Evolutionary conservation across 2,888 invertebrate genomes (phyloP).

Genomic region (Linnaemya tessellans): DNA sequence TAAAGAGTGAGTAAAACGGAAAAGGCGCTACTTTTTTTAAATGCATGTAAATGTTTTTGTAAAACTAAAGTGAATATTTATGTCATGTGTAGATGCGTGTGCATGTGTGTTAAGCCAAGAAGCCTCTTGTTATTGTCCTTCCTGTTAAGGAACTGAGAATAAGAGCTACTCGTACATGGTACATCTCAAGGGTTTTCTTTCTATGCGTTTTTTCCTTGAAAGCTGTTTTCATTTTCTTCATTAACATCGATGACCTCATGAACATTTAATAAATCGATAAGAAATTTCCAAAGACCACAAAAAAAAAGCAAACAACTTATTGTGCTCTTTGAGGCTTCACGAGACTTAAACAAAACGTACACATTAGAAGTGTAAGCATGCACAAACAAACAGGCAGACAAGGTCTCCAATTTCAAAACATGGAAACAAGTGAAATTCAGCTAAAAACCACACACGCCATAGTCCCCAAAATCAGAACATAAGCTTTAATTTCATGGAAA

Average conservation of each 20-base stretch:
- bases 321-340: constrained; percentile 12
- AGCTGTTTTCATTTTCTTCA: constrained; percentile 25
- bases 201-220: constrained; percentile 23
- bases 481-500: not conserved
- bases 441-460: not conserved
- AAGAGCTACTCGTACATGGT: not conserved
- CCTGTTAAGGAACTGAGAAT: constrained; percentile 15
- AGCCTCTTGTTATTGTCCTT: constrained; percentile 39
- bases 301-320: constrained; percentile 7
- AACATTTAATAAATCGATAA: constrained; percentile 66
- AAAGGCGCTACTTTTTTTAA: constrained; percentile 46
- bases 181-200: not conserved
- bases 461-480: constrained; percentile 9
- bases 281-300: constrained; percentile 31
- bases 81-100: constrained; percentile 5
- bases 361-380: not conserved
- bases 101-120: not conserved
- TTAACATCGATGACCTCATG: constrained; percentile 65
- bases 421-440: constrained; percentile 4
- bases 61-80: constrained; percentile 6
- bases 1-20: constrained; percentile 57
- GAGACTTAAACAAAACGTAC: constrained; percentile 2
- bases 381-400: constrained; percentile 2
- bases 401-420: constrained; percentile 2
- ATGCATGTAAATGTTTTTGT: constrained; percentile 28